Evolutionary conservation across 2,797 vertebrate genomes (phyloP), one percentile per base, ranked within the genome.

Genomic region (Thaleichthys pacificus): DNA sequence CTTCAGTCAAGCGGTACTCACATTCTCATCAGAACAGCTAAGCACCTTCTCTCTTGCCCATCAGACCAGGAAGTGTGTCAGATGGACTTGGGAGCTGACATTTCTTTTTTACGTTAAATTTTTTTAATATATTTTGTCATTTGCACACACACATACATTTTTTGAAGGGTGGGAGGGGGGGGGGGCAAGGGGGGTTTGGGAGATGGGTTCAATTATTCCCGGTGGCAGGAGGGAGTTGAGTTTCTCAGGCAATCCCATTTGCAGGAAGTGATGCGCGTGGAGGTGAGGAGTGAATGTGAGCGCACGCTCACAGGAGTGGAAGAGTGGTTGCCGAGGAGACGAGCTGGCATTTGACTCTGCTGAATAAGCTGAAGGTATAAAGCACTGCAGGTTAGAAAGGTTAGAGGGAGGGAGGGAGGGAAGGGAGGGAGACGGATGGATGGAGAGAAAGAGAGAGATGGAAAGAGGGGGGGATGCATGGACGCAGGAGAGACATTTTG

Each of bases 271-370:
- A 88, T 86, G 89, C 88, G 86, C 92, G 90, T 9, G 80, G 66
- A 84, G 85, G 68, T 66, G 82, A 87, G 87, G 89, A 87, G 85
- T 93, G 90, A 93, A 92, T 91, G 92, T 93, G 87, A 94, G 92
- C 91, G 93, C 93, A 87, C 89, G 91, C 89, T 92, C 93, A 86
- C 83, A 91, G 92, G 91, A 93, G 94, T 95, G 96, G 91, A 95
- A 94, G 93, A 93, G 92, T 93, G 94, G 93, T 93, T 94, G 93
- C 93, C 86, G 91, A 91, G 91, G 91, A 92, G 92, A 82, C 70
- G 89, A 90, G 87, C 90, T 97, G 96, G 95, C 96, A 97, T 97
- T 97, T 97, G 92, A 94, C 93, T 95, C 94, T 97, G 95, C 97
- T 98, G 97, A 98, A 96, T 96, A 96, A 97, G 96, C 96, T 93